Base-by-base conservation (phyloP, 2,113 vertebrate genomes). In the Columbina picui region DNA sequence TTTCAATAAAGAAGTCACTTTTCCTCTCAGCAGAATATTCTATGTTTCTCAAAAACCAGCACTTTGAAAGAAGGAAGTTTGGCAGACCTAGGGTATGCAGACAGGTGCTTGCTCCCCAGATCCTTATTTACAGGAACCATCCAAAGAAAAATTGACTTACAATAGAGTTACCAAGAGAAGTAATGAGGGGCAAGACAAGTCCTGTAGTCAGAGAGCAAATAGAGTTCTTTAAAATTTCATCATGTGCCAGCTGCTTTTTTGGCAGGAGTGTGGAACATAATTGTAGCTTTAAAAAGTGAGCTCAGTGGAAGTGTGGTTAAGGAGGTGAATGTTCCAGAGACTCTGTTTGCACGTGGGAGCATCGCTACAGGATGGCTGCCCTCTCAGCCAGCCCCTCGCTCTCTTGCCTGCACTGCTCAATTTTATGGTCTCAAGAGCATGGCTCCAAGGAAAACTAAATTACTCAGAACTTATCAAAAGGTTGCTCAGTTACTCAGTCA, bases 401-500 rank as follows among this genome's bases (percentile, higher is more conserved):
- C 15, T 41, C 32, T 61, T 92, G 39, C 47, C 21, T 30, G 38
- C 1, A 4, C 50, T 61, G 41, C 56, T 86, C 14, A 45, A 22
- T 39, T 43, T 9, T n/a, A 9, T 34, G 59, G 64, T 63, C 76
- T 63, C 75, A 86, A 39, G 39, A 36, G 45, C 1, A 0, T 70
- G 45, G 67, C 85, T 71, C 50, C 64, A 64, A 85, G 87, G 85
- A 69, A 95, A 95, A 71, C 45, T 39, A 77, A 91, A 95, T 92
- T 88, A 81, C 85, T 90, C 77, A 76, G 87, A 80, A 90, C 61
- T 89, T 95, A 68, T 45, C 69, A 71, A 80, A 80, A 93, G 68
- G 60, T 90, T 96, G n/a, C 56, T 89, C 1, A 0, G 79, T 80
- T 95, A 89, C 56, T 90, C 90, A 86, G 86, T 95, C 60, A 64